These are phyloP conservation scores for Tenebrosternarchus preto DNA, from an alignment of 2,113 vertebrate species.

Conservation along the genomic window DNA sequence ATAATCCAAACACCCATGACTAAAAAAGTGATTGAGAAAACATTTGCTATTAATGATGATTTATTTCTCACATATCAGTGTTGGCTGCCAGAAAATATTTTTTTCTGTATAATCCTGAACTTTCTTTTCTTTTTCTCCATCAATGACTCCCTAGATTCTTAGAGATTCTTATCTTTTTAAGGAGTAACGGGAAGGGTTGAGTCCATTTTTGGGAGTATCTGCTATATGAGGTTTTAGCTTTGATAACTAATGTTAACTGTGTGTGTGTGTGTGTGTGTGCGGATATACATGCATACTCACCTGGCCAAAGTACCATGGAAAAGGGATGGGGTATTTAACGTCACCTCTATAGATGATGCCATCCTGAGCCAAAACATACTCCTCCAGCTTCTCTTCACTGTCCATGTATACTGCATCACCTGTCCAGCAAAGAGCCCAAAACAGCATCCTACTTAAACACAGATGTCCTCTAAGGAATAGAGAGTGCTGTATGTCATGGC, in stretches of 20 bases:
- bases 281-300: conserved; percentile 70
- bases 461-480: neutral
- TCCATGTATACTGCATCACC: conserved; percentile 84
- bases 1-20: neutral
- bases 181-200: neutral
- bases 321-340: conserved; percentile 62
- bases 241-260: neutral
- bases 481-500: neutral
- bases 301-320: conserved; percentile 92
- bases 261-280: conserved; percentile 19
- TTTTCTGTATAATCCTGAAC: neutral
- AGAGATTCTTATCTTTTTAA: neutral
- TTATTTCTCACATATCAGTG: neutral
- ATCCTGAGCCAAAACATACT: conserved; percentile 86
- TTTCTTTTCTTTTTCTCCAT: conserved; percentile 7
- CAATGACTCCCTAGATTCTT: neutral
- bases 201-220: neutral
- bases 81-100: neutral
- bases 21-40: too few species aligned
- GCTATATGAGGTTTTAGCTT: neutral
- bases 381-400: conserved; percentile 67
- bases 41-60: neutral
- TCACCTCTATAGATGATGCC: conserved; percentile 86
- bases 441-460: neutral
- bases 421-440: conserved; percentile 61